These are phyloP conservation scores for Micrasema longulum DNA, from an alignment of 1,140 invertebrate genomes.

Conservation along the genomic window DNA sequence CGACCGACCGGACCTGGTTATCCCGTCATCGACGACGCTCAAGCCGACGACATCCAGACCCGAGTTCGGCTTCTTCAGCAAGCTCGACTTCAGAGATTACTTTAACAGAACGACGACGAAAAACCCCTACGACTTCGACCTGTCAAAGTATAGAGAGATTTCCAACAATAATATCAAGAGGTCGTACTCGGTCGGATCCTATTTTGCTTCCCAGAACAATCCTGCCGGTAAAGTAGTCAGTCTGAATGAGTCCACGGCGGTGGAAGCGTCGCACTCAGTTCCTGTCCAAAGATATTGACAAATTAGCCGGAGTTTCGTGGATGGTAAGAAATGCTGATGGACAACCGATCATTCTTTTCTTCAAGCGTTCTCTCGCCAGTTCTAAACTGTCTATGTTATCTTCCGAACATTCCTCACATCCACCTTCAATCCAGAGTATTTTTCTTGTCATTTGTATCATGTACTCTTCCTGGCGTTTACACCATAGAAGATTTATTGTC, in stretches of 20 bases:
- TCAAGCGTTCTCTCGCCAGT: neutral
- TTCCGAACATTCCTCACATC: neutral
- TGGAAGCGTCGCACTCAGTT: conserved; percentile 37
- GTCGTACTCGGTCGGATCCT: conserved; percentile 60
- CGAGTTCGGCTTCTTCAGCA: conserved; percentile 61
- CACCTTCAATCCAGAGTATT: no score
- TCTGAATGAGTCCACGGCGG: conserved; percentile 42
- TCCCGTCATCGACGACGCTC: conserved; percentile 21
- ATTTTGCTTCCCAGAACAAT: conserved; percentile 55
- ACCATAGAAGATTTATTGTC: no score
- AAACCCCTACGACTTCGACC: conserved; percentile 63
- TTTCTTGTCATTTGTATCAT: no score
- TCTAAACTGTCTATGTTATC: neutral
- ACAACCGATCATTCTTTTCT: neutral
- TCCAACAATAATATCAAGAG: conserved; percentile 64
- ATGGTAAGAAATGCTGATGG: conserved; percentile 14
- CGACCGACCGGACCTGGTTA: conserved; percentile 53
- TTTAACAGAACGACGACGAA: conserved; percentile 63
- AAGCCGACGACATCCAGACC: conserved; percentile 44
- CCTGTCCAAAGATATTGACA: conserved; percentile 15
- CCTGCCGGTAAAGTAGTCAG: conserved; percentile 29
- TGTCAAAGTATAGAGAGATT: conserved; percentile 57
- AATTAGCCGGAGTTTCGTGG: neutral
- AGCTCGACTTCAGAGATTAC: conserved; percentile 62
- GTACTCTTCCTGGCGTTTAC: no score